These are phyloP conservation scores for Ophion slaviceki DNA, from an alignment of 2,888 invertebrate genomes.

Conservation along the genomic window DNA sequence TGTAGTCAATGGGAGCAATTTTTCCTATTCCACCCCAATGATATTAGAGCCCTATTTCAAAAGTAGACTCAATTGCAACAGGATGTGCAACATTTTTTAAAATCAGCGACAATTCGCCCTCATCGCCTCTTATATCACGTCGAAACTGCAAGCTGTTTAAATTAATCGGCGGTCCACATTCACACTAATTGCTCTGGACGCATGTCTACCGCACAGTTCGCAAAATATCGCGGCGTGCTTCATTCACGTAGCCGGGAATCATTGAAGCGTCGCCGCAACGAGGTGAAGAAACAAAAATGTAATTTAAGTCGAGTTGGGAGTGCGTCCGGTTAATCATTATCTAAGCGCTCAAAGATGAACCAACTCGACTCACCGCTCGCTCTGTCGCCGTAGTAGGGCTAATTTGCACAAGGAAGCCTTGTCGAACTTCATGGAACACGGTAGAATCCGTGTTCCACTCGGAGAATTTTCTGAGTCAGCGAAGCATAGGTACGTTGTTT, in stretches of 20 bases:
- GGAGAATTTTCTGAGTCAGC: not conserved
- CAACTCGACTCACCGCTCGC: not conserved
- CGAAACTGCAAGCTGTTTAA: too few relatives aligned
- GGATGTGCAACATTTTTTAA: too few relatives aligned
- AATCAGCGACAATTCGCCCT: too few relatives aligned
- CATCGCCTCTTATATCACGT: too few relatives aligned
- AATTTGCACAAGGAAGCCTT: slow-evolving; percentile 21
- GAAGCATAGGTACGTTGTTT: not conserved
- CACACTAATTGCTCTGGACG: too few relatives aligned
- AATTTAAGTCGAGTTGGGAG: not conserved
- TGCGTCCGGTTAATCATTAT: slow-evolving; percentile 40
- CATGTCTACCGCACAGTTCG: not conserved
- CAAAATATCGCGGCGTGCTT: slow-evolving; percentile 3
- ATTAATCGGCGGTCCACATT: too few relatives aligned
- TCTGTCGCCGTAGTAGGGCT: slow-evolving; percentile 2
- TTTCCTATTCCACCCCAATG: not conserved
- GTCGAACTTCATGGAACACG: slow-evolving; percentile 29
- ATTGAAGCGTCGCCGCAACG: not conserved
- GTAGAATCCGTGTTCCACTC: not conserved
- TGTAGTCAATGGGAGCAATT: not conserved
- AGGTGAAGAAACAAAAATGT: not conserved
- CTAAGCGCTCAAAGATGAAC: not conserved
- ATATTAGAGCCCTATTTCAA: too few relatives aligned
- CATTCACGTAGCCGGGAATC: slow-evolving; percentile 32
- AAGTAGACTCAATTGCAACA: too few relatives aligned